Conservation (phyloP, 2,113 vertebrate species). For the Esox niger region DNA sequence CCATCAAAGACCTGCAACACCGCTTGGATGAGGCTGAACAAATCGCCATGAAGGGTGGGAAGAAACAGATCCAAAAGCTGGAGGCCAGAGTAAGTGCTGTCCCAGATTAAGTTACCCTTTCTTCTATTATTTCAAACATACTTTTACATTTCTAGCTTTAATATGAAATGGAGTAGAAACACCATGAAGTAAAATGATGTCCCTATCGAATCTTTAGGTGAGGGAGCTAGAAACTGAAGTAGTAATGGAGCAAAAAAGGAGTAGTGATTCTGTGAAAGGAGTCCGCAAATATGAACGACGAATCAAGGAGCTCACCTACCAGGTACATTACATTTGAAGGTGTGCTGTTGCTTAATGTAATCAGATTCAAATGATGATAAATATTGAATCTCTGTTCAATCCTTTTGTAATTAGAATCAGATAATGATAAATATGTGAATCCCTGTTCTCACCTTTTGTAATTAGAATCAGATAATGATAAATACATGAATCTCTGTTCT, state of each 20-base stretch:
- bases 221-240: conserved; percentile 79
- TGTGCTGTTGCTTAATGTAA: background rate
- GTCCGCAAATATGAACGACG: conserved; percentile 78
- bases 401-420: too few relatives aligned
- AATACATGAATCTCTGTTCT: background rate
- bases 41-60: conserved; percentile 17
- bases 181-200: background rate
- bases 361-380: background rate
- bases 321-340: conserved; percentile 47
- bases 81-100: conserved; percentile 60
- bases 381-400: background rate
- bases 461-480: background rate
- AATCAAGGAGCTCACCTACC: conserved; percentile 80
- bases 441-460: background rate
- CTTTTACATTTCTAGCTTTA: background rate
- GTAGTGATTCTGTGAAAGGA: conserved; percentile 68
- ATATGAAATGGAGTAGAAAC: too few relatives aligned
- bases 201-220: conserved; percentile 49
- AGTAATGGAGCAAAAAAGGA: conserved; percentile 66
- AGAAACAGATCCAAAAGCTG: conserved; percentile 65
- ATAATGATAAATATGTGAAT: too few relatives aligned
- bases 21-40: conserved; percentile 75
- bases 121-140: background rate
- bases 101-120: background rate
- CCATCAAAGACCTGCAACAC: conserved; percentile 80